These are phyloP conservation scores for Caloenas nicobarica DNA, from an alignment of 2,113 vertebrate species.

Conservation along the genomic window DNA sequence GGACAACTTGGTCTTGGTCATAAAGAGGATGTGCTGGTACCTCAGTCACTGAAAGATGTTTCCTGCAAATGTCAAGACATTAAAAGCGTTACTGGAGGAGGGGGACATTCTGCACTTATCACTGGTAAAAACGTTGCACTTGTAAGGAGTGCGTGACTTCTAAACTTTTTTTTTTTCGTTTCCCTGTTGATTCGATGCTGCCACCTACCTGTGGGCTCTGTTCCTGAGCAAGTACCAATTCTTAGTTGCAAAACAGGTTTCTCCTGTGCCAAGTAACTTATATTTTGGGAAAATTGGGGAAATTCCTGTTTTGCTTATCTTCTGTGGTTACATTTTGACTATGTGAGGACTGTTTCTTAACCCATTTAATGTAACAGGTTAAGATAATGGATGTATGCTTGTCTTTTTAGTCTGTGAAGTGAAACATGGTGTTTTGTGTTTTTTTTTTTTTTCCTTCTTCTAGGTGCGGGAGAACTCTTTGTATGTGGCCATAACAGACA, in stretches of 20 bases:
- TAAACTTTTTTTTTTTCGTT: background rate
- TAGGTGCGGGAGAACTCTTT: conserved; percentile 82
- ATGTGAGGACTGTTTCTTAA: background rate
- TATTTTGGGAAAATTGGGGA: background rate
- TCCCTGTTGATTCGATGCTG: background rate
- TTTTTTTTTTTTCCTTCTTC: background rate
- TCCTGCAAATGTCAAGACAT: conserved; percentile 47
- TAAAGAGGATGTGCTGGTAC: conserved; percentile 80
- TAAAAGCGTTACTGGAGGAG: conserved; percentile 82
- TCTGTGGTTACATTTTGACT: background rate
- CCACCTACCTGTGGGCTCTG: background rate
- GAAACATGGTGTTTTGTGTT: background rate
- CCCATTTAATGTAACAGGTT: background rate
- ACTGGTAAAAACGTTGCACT: conserved; percentile 76
- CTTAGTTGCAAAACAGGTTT: background rate
- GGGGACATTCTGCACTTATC: conserved; percentile 84
- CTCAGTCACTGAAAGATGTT: conserved; percentile 71
- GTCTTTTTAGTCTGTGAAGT: background rate
- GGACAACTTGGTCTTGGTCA: conserved; percentile 90
- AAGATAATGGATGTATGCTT: background rate
- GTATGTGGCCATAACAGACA: conserved; percentile 90
- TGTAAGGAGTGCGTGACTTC: background rate
- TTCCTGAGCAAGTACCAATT: background rate
- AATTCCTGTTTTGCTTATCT: background rate
- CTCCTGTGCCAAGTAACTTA: background rate